Evolutionary conservation across 2,888 invertebrate species (phyloP), one percentile per base, ranked within the genome.

Genomic region (Chrysopilus asiliformis): DNA sequence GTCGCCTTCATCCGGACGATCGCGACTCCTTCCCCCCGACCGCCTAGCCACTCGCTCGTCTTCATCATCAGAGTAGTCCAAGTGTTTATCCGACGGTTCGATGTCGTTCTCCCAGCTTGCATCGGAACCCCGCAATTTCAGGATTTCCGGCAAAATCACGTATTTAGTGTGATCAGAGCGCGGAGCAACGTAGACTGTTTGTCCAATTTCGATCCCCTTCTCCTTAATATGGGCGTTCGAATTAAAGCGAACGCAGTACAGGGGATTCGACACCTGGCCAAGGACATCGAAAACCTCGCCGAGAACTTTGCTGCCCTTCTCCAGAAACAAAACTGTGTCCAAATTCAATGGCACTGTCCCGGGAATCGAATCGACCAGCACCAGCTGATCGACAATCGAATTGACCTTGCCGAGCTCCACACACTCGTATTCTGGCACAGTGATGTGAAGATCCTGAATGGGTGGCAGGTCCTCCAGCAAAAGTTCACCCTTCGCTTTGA

Each of bases 211-310:
- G 3, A 86, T 71, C 32, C 75, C 74, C 43, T 72, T 72, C 29
- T 73, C 70, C 31, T 68, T 57, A 34, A 87, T 83, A 53, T 94
- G 85, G 35, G 80, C 72, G 9, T 60, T 57, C 0, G 74, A 77
- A 65, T 91, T 93, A 61, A 94, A 94, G 3, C 93, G 71, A n/a
- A 95, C 74, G 47, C 84, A 81, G 60, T 95, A 95, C 47, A 82
- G 71, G 0, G 95, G 94, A 48, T 79, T 75, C 0, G 71, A 68
- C 0, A 94, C 84, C 33, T 78, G 83, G 10, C 95, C 94, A 56
- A 94, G 79, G 1, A 93, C 87, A 67, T 95, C 95, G 60, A 86
- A 90, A 32, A 94, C 76, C 57, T 77, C 74, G 6, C 85, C 85
- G 4, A 89, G 61, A 8, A 82, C 70, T 47, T 72, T 72, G 42